Percentiles rank a stretch among this genome's conserved stretches.
phyloP scores from a whole-genome alignment of 2,113 vertebrate genomes.

The Carollia perspicillata region DNA sequence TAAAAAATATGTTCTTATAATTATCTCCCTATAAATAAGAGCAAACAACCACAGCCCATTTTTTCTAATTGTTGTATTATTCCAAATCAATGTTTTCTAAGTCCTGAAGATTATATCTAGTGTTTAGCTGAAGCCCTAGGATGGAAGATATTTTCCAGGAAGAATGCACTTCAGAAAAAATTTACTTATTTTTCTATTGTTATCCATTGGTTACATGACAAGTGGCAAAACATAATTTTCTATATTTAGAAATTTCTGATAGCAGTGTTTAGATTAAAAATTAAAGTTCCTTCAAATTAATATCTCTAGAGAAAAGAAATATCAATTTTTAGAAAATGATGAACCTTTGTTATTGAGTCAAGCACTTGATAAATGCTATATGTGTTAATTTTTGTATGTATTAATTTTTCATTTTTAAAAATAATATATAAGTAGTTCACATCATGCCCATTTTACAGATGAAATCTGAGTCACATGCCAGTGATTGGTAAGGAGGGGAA shows the following conservation, averaged over 20 bases:
- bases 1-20: slow-evolving; percentile 42
- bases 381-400: neutral
- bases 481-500: neutral
- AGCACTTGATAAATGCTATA: neutral
- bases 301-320: slow-evolving; percentile 1
- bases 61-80: slow-evolving; percentile 60
- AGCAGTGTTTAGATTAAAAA: slow-evolving; percentile 12
- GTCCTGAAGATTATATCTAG: slow-evolving; percentile 44
- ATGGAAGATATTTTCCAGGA: slow-evolving; percentile 56
- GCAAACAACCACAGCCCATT: neutral
- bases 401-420: neutral
- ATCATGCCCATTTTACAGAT: neutral
- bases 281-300: slow-evolving; percentile 16
- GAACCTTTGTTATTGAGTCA: neutral
- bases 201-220: neutral
- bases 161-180: slow-evolving; percentile 53
- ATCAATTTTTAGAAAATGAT: neutral
- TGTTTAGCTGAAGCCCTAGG: slow-evolving; percentile 34
- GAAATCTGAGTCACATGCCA: neutral
- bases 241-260: neutral
- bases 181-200: slow-evolving; percentile 33
- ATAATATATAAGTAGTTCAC: neutral
- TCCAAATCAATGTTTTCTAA: slow-evolving; percentile 62
- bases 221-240: neutral
- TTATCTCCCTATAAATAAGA: slow-evolving; percentile 63